Percentiles rank a stretch among this genome's conserved stretches.
Evolutionary conservation across 2,888 invertebrate genomes (phyloP).

Genomic region (Heliconius hortense): DNA sequence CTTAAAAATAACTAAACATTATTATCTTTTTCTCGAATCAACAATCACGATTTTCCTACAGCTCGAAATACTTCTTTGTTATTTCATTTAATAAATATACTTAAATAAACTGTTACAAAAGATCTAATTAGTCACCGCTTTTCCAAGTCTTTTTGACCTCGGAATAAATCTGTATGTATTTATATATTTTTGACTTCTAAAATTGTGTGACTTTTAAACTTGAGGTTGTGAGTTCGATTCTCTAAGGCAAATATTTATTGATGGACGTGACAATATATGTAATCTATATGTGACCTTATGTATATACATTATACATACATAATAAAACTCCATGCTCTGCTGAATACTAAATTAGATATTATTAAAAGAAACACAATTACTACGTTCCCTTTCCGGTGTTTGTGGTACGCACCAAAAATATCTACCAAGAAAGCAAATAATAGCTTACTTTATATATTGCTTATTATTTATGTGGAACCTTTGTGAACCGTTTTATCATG

Average conservation of each 20-base stretch:
- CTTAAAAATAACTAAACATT: slow-evolving; percentile 20
- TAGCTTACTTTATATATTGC: too few relatives aligned
- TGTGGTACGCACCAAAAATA: too few relatives aligned
- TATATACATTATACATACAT: too few relatives aligned
- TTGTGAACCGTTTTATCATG: too few relatives aligned
- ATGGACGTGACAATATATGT: not conserved
- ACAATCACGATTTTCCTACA: slow-evolving; percentile 13
- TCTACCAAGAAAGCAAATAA: too few relatives aligned
- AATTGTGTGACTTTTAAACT: not conserved
- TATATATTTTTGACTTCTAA: not conserved
- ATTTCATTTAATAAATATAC: slow-evolving; percentile 1
- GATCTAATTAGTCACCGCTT: slow-evolving; percentile 6
- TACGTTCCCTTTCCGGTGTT: too few relatives aligned
- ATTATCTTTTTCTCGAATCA: slow-evolving; percentile 15
- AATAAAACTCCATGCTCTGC: too few relatives aligned
- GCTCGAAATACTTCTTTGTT: not conserved
- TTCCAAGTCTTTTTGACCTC: not conserved
- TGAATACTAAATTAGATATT: too few relatives aligned
- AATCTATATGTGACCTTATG: not conserved
- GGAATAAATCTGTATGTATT: not conserved
- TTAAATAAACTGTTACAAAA: slow-evolving; percentile 7
- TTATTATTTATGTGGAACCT: too few relatives aligned
- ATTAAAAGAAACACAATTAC: too few relatives aligned
- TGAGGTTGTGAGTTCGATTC: not conserved
- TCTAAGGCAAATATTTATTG: not conserved